These are phyloP conservation scores for Eristalis pertinax DNA, from an alignment of 2,888 invertebrate genomes.

Conservation along the genomic window DNA sequence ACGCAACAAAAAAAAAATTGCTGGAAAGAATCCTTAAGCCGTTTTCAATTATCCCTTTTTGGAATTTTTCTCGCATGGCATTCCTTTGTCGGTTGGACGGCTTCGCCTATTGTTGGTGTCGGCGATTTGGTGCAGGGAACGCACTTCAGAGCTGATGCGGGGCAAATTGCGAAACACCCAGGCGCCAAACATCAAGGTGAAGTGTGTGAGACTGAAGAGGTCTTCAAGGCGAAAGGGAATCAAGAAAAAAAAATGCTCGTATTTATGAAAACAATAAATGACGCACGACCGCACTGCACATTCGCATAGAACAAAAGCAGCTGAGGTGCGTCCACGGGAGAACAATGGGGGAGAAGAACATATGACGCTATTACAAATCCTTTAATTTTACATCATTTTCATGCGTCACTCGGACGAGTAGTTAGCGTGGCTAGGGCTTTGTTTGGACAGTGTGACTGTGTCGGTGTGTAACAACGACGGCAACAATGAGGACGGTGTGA, in stretches of 20 bases:
- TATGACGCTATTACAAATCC: constrained; percentile 73
- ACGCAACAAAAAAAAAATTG: neutral
- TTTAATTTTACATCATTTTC: constrained; percentile 73
- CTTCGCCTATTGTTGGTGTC: constrained; percentile 31
- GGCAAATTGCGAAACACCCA: constrained; percentile 73
- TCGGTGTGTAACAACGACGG: too few species aligned
- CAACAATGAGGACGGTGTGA: too few species aligned
- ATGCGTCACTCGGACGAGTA: neutral
- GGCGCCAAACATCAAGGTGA: constrained; percentile 70
- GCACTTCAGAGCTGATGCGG: constrained; percentile 44
- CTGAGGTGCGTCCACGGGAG: constrained; percentile 4
- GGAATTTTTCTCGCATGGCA: constrained; percentile 10
- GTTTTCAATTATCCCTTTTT: constrained; percentile 61
- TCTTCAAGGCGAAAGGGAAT: constrained; percentile 11
- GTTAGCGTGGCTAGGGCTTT: neutral
- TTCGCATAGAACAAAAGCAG: constrained; percentile 48
- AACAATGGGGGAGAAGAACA: constrained; percentile 54
- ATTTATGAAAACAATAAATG: constrained; percentile 44
- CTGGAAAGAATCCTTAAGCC: constrained; percentile 32
- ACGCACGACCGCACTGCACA: constrained; percentile 15
- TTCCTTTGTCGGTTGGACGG: constrained; percentile 45
- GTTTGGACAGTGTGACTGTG: too few species aligned
- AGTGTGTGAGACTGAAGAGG: neutral
- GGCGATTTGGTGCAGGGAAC: constrained; percentile 1
- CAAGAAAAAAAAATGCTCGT: constrained; percentile 7